Evolutionary conservation across 2,888 invertebrate species (phyloP), one percentile per base, ranked within the genome.

Genomic region (Lacanobia wlatinum): DNA sequence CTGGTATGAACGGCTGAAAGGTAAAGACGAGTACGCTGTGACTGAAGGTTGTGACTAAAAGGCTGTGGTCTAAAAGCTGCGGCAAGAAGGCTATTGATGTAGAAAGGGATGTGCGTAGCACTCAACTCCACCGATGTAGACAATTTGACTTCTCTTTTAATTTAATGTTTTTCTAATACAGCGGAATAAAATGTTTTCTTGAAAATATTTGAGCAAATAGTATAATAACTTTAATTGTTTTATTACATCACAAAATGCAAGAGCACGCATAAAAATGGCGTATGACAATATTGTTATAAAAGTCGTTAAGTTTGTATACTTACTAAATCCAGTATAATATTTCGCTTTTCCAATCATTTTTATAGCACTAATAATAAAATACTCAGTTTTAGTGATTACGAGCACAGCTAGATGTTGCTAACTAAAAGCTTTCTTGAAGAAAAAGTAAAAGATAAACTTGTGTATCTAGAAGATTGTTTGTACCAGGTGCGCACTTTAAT

Each of bases 41-140:
- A 10, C 23, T 28, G 48, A 64, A 64, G 18, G n/a, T 21, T 16
- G 18, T 9, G 62, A 46, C 62, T 21, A 10, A 28, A 8, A 9
- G 16, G 16, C 16, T 46, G 23, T 2, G 46, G n/a, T 3, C 10
- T 6, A 6, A 16, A 5, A 16, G 71, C 23, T 52, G 67, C 18
- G 91, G 90, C 78, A 68, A 63, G 12, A 77, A 70, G 90, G 92
- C 90, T 86, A 87, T 83, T 90, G 93, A 88, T 93, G 92, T 87
- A 88, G 91, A 94, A 94, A 94, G 94, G 88, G 95, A 91, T 88
- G 95, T 94, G 94, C 92, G 65, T 68, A 84, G 92, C 95, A 91
- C 94, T 93, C 95, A 83, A 91, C 88, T 77, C 91, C 92, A 95
- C 95, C 89, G 95, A 78, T 86, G 95, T 95, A 95, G 95, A 92